Base-by-base conservation (phyloP, 2,113 vertebrate species). In the Pardalotus punctatus region DNA sequence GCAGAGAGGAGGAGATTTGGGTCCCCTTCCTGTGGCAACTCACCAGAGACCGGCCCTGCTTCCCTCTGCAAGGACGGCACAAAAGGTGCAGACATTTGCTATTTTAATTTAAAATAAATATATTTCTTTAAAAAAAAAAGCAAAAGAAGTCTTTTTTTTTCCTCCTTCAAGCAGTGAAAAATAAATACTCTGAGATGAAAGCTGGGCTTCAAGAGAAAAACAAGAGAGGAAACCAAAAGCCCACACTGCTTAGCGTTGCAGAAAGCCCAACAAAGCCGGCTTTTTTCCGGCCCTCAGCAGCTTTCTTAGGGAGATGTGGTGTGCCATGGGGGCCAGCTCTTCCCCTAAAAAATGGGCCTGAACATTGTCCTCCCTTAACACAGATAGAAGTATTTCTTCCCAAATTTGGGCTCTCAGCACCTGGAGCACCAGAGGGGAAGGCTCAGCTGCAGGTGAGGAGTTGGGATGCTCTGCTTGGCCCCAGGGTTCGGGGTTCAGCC, bases 251-350 rank as follows among this genome's bases (percentile, higher is more conserved):
- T 96, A 87, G 94, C 78, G 14, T 96, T 95, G 83, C 96, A 97
- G 96, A 97, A 98, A 98, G 97, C 96, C 93, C 97, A 98, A 98
- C 97, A 98, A 98, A 98, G 97, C 96, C 51, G 6, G 94, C 96
- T 97, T 98, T 98, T 97, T 98, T 97, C 94, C 33, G 69, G 87
- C 89, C 65, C 93, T 97, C 96, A 93, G 90, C 95, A 95, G 95
- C 97, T 97, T 98, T 97, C 97, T 98, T 94, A 96, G 97, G 97
- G 97, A 98, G 97, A 96, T 97, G 97, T 61, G 60, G 90, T 94
- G 85, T 95, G 93, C 51, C 86, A 74, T 56, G 79, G 85, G 84
- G 95, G 91, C 10, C 27, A 89, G 85, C 58, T 87, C 78, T 97
- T 94, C 92, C 95, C 97, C 97, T 69, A 92, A 80, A 95, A 88